Percentiles rank a stretch among this genome's conserved stretches.
phyloP scores from a whole-genome alignment of 2,888 invertebrate genomes.

The Epirrhoe tristata region DNA sequence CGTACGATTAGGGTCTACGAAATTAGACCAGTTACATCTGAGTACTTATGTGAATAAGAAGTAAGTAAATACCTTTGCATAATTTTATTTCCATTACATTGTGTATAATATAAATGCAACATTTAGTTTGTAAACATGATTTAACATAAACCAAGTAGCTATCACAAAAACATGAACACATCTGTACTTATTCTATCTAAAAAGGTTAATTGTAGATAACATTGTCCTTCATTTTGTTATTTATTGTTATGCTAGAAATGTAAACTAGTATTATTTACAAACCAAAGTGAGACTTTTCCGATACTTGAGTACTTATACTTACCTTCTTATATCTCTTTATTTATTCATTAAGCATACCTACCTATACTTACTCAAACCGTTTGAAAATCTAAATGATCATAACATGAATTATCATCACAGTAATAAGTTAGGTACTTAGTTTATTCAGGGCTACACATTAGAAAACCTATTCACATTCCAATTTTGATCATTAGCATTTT shows the following conservation, averaged over 20 bases:
- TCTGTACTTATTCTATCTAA: background rate
- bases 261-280: background rate
- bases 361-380: too few species aligned
- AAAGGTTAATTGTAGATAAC: slow-evolving; percentile 5
- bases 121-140: background rate
- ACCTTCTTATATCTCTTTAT: too few species aligned
- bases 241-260: slow-evolving; percentile 6
- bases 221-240: slow-evolving; percentile 12
- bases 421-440: too few species aligned
- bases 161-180: background rate
- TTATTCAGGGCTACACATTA: too few species aligned
- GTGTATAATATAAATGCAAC: background rate
- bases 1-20: slow-evolving; percentile 54
- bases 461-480: too few species aligned
- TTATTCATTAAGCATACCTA: too few species aligned
- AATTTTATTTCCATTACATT: background rate
- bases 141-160: background rate
- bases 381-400: too few species aligned
- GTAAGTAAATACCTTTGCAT: background rate
- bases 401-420: too few species aligned
- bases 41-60: too few species aligned
- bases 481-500: too few species aligned
- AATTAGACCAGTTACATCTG: slow-evolving; percentile 1
- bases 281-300: background rate
- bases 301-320: background rate